Evolutionary conservation across 2,797 vertebrate genomes (phyloP).

Genomic region (Cercopithecus petaurista): DNA sequence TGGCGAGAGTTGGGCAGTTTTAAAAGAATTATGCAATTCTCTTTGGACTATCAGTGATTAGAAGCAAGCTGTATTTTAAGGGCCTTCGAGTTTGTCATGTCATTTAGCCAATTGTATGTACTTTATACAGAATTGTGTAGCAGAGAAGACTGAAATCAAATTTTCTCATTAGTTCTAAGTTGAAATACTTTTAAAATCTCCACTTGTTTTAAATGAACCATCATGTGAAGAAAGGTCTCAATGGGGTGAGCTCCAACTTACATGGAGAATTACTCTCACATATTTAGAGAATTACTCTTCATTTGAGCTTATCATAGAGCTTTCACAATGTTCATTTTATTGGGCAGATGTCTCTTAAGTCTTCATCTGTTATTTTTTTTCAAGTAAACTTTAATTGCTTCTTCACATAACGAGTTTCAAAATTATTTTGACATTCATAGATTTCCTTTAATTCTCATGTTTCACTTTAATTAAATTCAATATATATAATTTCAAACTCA

Average conservation of each 20-base stretch:
- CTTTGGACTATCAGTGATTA: slow-evolving; percentile 50
- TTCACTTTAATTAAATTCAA: slow-evolving; percentile 56
- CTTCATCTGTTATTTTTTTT: slow-evolving; percentile 59
- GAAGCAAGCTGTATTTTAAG: slow-evolving; percentile 26
- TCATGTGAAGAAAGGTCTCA: slow-evolving; percentile 37
- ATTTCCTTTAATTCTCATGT: slow-evolving; percentile 55
- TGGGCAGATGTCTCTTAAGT: slow-evolving; percentile 56
- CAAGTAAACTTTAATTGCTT: slow-evolving; percentile 62
- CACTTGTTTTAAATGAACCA: slow-evolving; percentile 16
- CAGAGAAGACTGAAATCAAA: neutral
- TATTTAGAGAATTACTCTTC: slow-evolving; percentile 45
- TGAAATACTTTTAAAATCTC: neutral
- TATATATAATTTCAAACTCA: neutral
- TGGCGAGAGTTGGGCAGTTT: slow-evolving; percentile 35
- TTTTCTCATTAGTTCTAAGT: slow-evolving; percentile 43
- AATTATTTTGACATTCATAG: slow-evolving; percentile 56
- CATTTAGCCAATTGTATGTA: neutral
- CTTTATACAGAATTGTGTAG: slow-evolving; percentile 31
- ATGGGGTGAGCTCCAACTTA: neutral
- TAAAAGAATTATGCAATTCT: slow-evolving; percentile 38
- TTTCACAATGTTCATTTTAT: slow-evolving; percentile 11
- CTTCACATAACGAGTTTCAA: slow-evolving; percentile 44
- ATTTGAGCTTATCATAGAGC: slow-evolving; percentile 14
- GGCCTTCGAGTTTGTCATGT: neutral
- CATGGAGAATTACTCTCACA: slow-evolving; percentile 14